These are phyloP conservation scores for Dromaius novaehollandiae DNA, from an alignment of 2,113 vertebrate genomes.

Conservation along the genomic window DNA sequence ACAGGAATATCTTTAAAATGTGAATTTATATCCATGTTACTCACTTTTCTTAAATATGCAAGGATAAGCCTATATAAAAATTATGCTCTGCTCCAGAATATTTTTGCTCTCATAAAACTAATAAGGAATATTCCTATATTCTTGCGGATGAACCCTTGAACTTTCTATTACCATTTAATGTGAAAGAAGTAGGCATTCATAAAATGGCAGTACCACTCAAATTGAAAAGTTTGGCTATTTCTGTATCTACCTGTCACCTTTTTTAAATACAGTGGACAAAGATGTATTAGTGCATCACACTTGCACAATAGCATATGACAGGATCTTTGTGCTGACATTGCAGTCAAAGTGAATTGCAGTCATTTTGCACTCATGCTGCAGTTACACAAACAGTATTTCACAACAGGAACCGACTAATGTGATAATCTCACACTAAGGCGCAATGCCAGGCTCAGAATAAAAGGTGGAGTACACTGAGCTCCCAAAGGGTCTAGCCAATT, in stretches of 20 bases:
- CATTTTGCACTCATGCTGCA: neutral
- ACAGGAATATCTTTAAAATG: neutral
- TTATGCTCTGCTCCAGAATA: fast-evolving
- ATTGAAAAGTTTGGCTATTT: neutral
- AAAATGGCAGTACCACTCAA: neutral
- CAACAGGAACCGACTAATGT: conserved; percentile 2
- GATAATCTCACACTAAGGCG: conserved; percentile 10
- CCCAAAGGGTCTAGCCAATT: conserved; percentile 15
- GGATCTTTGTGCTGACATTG: neutral
- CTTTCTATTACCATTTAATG: neutral
- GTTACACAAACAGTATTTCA: neutral
- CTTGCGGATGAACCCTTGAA: neutral
- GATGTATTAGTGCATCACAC: neutral
- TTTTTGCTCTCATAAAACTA: neutral
- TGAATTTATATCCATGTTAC: neutral
- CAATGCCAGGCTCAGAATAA: neutral
- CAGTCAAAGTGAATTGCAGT: neutral
- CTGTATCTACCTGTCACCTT: neutral
- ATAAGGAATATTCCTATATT: neutral
- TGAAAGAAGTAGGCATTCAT: neutral
- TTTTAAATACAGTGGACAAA: neutral
- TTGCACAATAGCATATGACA: neutral
- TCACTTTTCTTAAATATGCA: neutral
- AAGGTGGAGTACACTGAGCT: neutral
- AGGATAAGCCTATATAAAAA: neutral